Evolutionary conservation across 23 tunicate genomes (phyloP).

Genomic region (Pegea sp.): DNA sequence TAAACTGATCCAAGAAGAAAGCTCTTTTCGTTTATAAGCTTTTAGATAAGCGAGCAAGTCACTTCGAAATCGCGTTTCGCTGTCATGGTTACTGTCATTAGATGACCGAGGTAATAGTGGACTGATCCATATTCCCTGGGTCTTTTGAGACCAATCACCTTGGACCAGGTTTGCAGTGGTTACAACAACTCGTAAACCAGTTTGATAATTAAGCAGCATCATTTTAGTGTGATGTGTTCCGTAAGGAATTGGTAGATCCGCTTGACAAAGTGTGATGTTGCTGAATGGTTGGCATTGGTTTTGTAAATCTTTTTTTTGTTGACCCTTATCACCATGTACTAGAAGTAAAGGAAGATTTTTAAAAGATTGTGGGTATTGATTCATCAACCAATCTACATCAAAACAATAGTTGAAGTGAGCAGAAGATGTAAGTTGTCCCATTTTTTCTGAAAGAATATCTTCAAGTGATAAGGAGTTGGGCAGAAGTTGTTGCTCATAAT

Average conservation of each 20-base stretch:
- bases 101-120: constrained; percentile 15
- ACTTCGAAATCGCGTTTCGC: constrained; percentile 6
- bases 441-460: constrained; percentile 31
- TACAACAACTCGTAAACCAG: constrained; percentile 47
- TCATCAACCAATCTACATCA: constrained; percentile 60
- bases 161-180: constrained; percentile 52
- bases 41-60: constrained; percentile 39
- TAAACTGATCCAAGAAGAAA: constrained; percentile 35
- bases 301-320: constrained; percentile 3
- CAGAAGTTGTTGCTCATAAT: not conserved
- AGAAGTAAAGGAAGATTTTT: constrained; percentile 34
- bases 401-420: constrained; percentile 77
- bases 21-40: constrained; percentile 17
- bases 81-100: not conserved
- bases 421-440: constrained; percentile 27
- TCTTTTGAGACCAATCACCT: constrained; percentile 61
- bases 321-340: constrained; percentile 55
- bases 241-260: constrained; percentile 51
- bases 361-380: constrained; percentile 20
- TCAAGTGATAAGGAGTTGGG: constrained; percentile 27
- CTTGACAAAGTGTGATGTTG: constrained; percentile 35
- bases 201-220: constrained; percentile 53
- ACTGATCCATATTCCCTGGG: constrained; percentile 79
- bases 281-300: constrained; percentile 4
- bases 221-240: constrained; percentile 95